Base-by-base conservation (phyloP, 1,140 invertebrate genomes). In the Drosophila leontia region DNA sequence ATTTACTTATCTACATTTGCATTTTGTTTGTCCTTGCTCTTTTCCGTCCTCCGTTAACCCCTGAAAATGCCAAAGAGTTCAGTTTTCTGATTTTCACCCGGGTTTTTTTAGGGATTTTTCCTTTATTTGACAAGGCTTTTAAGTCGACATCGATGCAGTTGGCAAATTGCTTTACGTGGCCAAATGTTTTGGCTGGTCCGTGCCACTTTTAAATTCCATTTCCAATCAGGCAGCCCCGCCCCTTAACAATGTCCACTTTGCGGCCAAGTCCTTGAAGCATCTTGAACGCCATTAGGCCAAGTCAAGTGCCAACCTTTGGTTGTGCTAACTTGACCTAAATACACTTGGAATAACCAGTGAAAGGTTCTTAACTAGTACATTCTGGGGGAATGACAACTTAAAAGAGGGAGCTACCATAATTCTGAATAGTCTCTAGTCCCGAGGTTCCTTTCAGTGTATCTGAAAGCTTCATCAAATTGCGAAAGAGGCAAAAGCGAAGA, bases 121-220 rank as follows among this genome's bases (percentile, higher is more conserved):
- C 29, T 62, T 55, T 29, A 50, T 57, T 63, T 71, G 77, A 79
- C 77, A 79, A 58, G 67, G 67, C 76, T 79, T 79, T 79, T 79
- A 79, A 79, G 77, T 61, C 35, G 47, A 55, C 67, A 64, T 71
- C 58, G 39, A 80, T 79, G 77, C 76, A 79, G 68, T 72, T 59
- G 67, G 60, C 59, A 79, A 79, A 74, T 79, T 79, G 67, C 60
- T 78, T 63, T 78, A 78, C 75, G 67, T 78, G 76, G 75, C 58
- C 69, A 59, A 72, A 59, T 60, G 58, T 53, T 58, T 47, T 47
- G 37, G 11, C 32, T 37, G 11, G 70, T 50, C 56, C 23, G 35
- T 55, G 63, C 56, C 75, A 78, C 75, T 77, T 78, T 56, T 23
- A 51, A 64, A 75, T 75, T 75, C 72, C 60, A 76, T 44, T 76